Conservation (phyloP, 1,140 invertebrate genomes). For the Ips nitidus region DNA sequence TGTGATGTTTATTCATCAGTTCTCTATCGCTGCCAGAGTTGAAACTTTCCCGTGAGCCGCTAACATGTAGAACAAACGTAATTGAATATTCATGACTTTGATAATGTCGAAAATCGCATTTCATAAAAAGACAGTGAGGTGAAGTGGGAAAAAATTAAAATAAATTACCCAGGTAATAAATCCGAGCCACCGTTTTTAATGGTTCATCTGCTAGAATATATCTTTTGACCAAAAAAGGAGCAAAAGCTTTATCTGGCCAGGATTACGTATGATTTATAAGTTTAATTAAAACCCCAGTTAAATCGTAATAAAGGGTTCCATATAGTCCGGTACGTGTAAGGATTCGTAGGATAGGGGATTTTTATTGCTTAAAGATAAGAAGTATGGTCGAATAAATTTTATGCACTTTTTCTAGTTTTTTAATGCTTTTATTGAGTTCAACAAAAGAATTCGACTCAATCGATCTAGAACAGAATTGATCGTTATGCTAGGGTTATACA, state of each 20-base stretch:
- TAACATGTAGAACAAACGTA: no score
- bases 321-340: constrained; percentile 7
- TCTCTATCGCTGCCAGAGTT: no score
- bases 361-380: constrained; percentile 10
- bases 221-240: constrained; percentile 9
- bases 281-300: constrained; percentile 19
- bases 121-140: no score
- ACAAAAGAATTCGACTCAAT: neutral
- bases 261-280: constrained; percentile 18
- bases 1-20: no score
- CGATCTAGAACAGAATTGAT: no score
- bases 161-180: no score
- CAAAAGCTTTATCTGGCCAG: constrained; percentile 6
- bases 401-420: neutral
- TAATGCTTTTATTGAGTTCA: constrained; percentile 3
- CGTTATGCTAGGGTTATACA: no score
- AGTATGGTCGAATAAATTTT: neutral
- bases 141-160: no score
- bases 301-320: constrained; percentile 13
- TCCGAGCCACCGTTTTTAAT: neutral
- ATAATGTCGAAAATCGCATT: no score
- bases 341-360: neutral
- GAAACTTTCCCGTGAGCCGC: no score
- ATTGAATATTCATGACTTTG: no score
- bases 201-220: constrained; percentile 1